These are phyloP conservation scores for Drosophila recens DNA, from an alignment of 2,888 invertebrate genomes.

Conservation along the genomic window DNA sequence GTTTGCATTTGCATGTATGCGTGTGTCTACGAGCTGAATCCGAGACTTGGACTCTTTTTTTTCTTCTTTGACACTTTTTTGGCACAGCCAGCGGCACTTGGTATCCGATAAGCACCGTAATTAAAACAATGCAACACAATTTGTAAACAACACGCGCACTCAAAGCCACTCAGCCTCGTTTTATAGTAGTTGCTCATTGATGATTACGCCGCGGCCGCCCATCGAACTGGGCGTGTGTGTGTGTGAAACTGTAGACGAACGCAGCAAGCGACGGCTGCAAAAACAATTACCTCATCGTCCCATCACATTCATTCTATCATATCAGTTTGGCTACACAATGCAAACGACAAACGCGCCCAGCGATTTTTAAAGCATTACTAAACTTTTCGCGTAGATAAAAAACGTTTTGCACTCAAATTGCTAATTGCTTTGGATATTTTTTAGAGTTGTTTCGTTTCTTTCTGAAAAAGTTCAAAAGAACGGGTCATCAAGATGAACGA, in stretches of 20 bases:
- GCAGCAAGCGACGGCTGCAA: constrained; percentile 59
- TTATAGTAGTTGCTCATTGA: constrained; percentile 69
- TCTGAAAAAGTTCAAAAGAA: too few relatives aligned
- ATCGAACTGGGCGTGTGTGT: constrained; percentile 48
- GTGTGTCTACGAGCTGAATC: constrained; percentile 49
- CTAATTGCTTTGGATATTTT: too few relatives aligned
- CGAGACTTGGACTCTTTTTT: constrained; percentile 44
- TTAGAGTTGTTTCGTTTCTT: too few relatives aligned
- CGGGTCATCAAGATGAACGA: too few relatives aligned
- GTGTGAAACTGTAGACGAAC: constrained; percentile 74
- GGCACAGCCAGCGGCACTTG: constrained; percentile 32
- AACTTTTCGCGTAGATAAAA: constrained; percentile 57
- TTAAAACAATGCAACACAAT: constrained; percentile 49
- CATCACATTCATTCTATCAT: constrained; percentile 53
- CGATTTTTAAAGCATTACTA: constrained; percentile 53
- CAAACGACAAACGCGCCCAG: constrained; percentile 32
- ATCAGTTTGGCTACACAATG: constrained; percentile 40
- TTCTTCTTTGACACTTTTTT: constrained; percentile 34
- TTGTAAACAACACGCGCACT: constrained; percentile 76
- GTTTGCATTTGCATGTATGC: constrained; percentile 39
- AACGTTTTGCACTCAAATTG: constrained; percentile 52
- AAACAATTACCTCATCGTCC: constrained; percentile 76
- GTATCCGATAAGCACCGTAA: constrained; percentile 37
- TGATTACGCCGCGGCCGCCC: constrained; percentile 71
- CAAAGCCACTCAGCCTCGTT: constrained; percentile 51